phyloP scores from a whole-genome alignment of 2,113 vertebrate species.

The Cygnus atratus region DNA sequence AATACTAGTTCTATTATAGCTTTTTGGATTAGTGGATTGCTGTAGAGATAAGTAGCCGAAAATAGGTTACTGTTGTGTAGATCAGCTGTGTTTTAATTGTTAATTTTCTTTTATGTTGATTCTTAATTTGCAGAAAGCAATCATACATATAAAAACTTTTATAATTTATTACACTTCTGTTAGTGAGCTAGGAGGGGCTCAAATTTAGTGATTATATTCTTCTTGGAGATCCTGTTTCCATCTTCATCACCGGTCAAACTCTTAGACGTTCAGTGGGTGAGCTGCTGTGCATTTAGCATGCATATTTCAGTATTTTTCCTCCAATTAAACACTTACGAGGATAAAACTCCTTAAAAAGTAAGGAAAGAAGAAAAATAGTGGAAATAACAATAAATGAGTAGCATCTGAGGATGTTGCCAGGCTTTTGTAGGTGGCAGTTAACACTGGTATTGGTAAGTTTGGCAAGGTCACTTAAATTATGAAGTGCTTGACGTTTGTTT shows the following conservation, averaged over 20 bases:
- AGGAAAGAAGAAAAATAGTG: neutral
- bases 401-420: neutral
- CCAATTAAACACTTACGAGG: neutral
- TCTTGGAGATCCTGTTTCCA: neutral
- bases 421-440: neutral
- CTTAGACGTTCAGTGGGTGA: neutral
- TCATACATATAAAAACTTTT: neutral
- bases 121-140: neutral
- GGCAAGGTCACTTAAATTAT: neutral
- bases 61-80: neutral
- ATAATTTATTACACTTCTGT: neutral
- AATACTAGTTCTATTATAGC: neutral
- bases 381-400: neutral
- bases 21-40: constrained; percentile 30
- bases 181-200: neutral
- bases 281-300: neutral
- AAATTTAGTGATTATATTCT: neutral
- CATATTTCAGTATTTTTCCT: neutral
- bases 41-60: constrained; percentile 25
- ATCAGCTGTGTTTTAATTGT: constrained; percentile 3
- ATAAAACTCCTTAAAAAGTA: neutral
- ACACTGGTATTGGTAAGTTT: neutral
- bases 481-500: neutral
- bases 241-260: neutral
- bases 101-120: neutral